Evolutionary conservation across 2,888 invertebrate genomes (phyloP), one percentile per base, ranked within the genome.

Genomic region (Lampropteryx suffumata): DNA sequence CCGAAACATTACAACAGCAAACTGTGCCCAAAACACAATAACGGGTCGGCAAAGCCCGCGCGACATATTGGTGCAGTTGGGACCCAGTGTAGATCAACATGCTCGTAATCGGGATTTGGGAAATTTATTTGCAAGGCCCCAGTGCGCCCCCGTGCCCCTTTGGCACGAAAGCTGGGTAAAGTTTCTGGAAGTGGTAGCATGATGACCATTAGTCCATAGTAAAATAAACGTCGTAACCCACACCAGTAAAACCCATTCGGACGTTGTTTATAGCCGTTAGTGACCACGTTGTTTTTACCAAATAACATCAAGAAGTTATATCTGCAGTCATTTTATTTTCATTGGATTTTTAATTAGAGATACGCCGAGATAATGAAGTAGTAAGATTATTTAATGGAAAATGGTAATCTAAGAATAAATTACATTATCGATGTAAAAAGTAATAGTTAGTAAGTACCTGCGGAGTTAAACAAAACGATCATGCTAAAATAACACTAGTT

Each of bases 1-100:
- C 33, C 34, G 35, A 43, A 42, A 42, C 32, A 41, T 37, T 34
- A 50, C 39, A 44, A 34, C 21, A 21, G 17, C 29, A 30, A 41
- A 34, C 24, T 35, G 35, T 34, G 35, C 32, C 46, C 37, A 33
- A 47, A 59, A 59, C 57, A 74, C 76, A 74, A 64, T 56, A 57
- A 50, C 57, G 47, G 35, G 28, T 13, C 34, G 24, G 51, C 65
- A 79, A 82, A 82, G 72, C 79, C 68, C 62, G 58, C 67, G 65
- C 78, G 75, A 83, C 80, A 79, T 79, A 82, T 82, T 72, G 80
- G 81, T 81, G 79, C 82, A 82, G 81, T 69, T 77, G 81, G 71
- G 65, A 65, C 67, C 68, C 69, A 69, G 67, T 77, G 78, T 82
- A 82, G 77, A 84, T 83, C 84, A 82, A 73, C 69, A 66, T 65